Evolutionary conservation across 2,888 invertebrate genomes (phyloP), one percentile per base, ranked within the genome.

Genomic region (Priocnemis perturbator): DNA sequence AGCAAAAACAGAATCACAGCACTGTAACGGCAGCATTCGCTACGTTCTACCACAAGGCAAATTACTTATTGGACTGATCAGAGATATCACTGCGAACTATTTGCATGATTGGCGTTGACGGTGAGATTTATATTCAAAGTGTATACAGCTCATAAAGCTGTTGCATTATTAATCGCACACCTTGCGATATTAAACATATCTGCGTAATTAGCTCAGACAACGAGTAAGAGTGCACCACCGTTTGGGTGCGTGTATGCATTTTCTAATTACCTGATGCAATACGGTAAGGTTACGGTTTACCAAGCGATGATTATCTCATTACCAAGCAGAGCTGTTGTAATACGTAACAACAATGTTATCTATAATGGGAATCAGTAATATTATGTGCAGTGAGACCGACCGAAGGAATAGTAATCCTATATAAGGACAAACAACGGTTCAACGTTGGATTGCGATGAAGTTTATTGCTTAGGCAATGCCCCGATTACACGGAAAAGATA

Each of bases 141-240:
- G 15, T 30, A 57, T 56, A 65, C 17, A 68, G 15, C n/a, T 52
- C 47, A 57, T 56, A 65, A 21, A 68, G 15, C n/a, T 52, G 56
- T 65, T 65, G 61, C 61, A 57, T 60, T 60, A 56, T 68, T 60
- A 60, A 64, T 60, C 56, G 50, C 50, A 17, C 50, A 50, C 50
- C 50, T 4, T 9, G 50, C 50, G 50, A 37, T 37, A 37, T 37
- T 37, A 37, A 37, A 37, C 37, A 37, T 37, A 37, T 37, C 37
- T 7, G n/a, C 50, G 50, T 19, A 26, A 17, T 19, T 19, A 1
- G 37, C 17, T 19, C 57, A 57, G 37, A 37, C 57, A 3, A 19
- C 9, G 44, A 57, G 26, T 37, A 57, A 57, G 37, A n/a, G 37
- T 19, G 19, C 7, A 44, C 26, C 26, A 3, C 37, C 19, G 37